Evolutionary conservation across 2,888 invertebrate genomes (phyloP), one percentile per base, ranked within the genome.

Genomic region (Ceraclea dissimilis): DNA sequence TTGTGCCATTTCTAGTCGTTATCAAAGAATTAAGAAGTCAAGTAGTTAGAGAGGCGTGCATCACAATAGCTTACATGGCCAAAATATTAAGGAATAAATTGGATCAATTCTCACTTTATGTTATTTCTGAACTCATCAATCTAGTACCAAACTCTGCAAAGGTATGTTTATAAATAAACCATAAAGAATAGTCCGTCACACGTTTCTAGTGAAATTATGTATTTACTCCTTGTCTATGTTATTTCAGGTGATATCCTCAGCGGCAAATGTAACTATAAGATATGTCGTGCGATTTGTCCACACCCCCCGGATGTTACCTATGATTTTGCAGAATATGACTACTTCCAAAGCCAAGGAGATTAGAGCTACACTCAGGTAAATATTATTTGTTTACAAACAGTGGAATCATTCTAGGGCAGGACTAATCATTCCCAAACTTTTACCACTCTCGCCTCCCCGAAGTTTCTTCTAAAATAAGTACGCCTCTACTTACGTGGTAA

Each of bases 81-180:
- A 91, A 93, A 72, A 83, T 85, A 51, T 71, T 98, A 53, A 86
- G 87, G 57, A 85, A 81, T 65, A 92, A 90, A 70, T 81, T 90
- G 64, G 95, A 96, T 64, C 88, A 86, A 68, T 88, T 93, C 74
- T 88, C 90, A 44, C 88, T 94, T 69, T 81, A 85, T 63, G 81
- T 96, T 52, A 73, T 98, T 49, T 88, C 88, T 62, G 83, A 84
- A 64, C 74, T 98, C 22, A 90, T 98, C 67, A 87, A 87, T 69
- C 82, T 97, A 58, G 91, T 97, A 71, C 93, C 92, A 67, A 98
- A 96, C 71, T 92, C 93, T 63, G 96, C 94, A 62, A 98, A 97
- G 83, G 91, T 93, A 67, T 76, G 64, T 59, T 1, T 18, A 31
- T 31, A 31, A 31, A n/a, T n/a, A n/a, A n/a, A n/a, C n/a, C n/a